Base-by-base conservation (phyloP, 1,140 invertebrate species). In the Habropoda laboriosa region DNA sequence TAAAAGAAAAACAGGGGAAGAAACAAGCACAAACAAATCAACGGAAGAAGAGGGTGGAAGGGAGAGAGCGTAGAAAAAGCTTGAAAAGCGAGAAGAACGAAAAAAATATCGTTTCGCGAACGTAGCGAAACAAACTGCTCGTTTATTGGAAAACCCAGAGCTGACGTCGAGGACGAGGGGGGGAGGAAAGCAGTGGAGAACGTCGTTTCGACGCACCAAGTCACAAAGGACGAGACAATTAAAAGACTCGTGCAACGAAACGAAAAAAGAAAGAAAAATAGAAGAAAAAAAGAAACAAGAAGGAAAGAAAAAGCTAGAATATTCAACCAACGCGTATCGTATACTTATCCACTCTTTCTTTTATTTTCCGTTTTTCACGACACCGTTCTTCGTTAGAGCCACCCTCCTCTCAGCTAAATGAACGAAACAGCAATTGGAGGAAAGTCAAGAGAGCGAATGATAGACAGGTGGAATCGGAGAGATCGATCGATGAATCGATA, bases 61-160 rank as follows among this genome's bases (percentile, higher is more conserved):
- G 12, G 6, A 30, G 35, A 27, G 27, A 21, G n/a, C 8, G 8
- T 0, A 0, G 12, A 10, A 3, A 68, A 49, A 66, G 24, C 16
- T 40, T 55, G 67, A 18, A 12, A 70, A 55, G 35, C 73, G 18
- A 42, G 30, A 18, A 58, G n/a, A 71, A 35, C 63, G 63, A 58
- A 76, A 75, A n/a, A 76, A 68, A 76, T 68, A 76, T 68, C 64
- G 51, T 35, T 57, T 38, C 40, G 27, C 64, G 40, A 68, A 8
- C 51, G 74, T 58, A 30, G 64, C 51, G 64, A 60, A 77, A 70
- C 75, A 70, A 77, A 68, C 64, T 45, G 75, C 24, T 49, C 75
- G 75, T 77, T 77, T 77, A 77, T 77, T 49, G 75, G 66, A 70
- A 58, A 60, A 70, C n/a, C 35, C 42, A 8, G 42, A 40, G 53